These are phyloP conservation scores for Pipistrellus nathusii DNA, from an alignment of 2,797 vertebrate species.

Conservation along the genomic window DNA sequence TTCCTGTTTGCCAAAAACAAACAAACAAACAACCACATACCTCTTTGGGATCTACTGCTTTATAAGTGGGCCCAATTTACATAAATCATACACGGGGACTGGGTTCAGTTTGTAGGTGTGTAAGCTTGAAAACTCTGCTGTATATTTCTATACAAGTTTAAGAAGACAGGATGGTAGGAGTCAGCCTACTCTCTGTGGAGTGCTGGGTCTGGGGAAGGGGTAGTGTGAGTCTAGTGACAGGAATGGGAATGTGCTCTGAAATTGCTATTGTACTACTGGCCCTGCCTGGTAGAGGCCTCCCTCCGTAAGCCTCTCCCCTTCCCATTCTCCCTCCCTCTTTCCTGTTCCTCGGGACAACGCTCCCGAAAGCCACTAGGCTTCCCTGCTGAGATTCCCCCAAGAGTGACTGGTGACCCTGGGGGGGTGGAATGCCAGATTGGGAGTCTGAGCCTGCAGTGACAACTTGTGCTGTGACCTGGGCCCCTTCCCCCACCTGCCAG, in stretches of 20 bases:
- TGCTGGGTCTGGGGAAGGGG: too few species aligned
- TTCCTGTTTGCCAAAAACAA: not conserved
- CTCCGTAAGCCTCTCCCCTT: not conserved
- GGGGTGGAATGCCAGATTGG: not conserved
- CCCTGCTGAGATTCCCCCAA: not conserved
- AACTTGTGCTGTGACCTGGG: not conserved
- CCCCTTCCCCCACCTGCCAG: too few species aligned
- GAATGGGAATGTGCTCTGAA: not conserved
- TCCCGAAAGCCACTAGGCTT: not conserved
- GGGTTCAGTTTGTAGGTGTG: not conserved
- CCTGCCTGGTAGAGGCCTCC: not conserved
- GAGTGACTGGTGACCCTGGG: not conserved
- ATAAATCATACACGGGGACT: fast-evolving
- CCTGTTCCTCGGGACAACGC: not conserved
- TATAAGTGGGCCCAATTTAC: not conserved
- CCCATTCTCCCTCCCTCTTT: not conserved
- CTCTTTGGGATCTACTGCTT: not conserved
- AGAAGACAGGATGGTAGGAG: not conserved
- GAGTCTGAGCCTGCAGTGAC: not conserved
- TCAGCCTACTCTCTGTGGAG: not conserved
- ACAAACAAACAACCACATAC: not conserved
- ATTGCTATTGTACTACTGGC: not conserved
- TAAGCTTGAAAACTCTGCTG: not conserved
- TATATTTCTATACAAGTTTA: not conserved
- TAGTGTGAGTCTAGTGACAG: not conserved